Evolutionary conservation across 2,113 vertebrate species (phyloP).

Genomic region (Dipodomys merriami): DNA sequence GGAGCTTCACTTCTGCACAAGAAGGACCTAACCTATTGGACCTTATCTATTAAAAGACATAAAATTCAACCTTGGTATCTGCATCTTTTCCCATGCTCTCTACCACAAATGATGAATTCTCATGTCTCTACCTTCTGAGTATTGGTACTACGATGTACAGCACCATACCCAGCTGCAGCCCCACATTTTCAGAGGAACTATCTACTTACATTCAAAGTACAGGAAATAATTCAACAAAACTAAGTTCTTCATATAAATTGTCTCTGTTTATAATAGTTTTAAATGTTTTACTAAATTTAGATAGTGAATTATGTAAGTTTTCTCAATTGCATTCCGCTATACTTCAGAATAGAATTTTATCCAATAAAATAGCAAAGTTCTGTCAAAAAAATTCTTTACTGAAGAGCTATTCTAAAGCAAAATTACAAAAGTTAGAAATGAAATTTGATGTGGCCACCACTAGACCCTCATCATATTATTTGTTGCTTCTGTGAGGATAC

Average conservation of each 20-base stretch:
- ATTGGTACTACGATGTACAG: background rate
- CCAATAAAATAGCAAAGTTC: conserved; percentile 5
- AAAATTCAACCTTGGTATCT: background rate
- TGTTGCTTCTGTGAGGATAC: background rate
- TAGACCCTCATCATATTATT: background rate
- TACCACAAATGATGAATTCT: background rate
- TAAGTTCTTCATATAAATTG: background rate
- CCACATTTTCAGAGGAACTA: background rate
- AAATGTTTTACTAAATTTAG: conserved; percentile 6
- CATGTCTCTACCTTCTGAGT: background rate
- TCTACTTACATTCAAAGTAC: background rate
- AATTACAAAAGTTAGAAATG: background rate
- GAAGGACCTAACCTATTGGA: background rate
- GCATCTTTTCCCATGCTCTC: background rate
- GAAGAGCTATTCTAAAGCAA: background rate
- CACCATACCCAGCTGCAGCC: background rate
- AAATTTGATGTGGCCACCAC: background rate
- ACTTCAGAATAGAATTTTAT: background rate
- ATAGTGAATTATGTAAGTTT: background rate
- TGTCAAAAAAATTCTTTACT: background rate
- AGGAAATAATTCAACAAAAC: background rate
- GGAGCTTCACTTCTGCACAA: background rate
- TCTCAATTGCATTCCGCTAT: conserved; percentile 19
- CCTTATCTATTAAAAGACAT: background rate
- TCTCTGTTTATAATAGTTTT: conserved; percentile 12